phyloP scores from a whole-genome alignment of 2,113 vertebrate genomes.

The Rhipidura dahli region DNA sequence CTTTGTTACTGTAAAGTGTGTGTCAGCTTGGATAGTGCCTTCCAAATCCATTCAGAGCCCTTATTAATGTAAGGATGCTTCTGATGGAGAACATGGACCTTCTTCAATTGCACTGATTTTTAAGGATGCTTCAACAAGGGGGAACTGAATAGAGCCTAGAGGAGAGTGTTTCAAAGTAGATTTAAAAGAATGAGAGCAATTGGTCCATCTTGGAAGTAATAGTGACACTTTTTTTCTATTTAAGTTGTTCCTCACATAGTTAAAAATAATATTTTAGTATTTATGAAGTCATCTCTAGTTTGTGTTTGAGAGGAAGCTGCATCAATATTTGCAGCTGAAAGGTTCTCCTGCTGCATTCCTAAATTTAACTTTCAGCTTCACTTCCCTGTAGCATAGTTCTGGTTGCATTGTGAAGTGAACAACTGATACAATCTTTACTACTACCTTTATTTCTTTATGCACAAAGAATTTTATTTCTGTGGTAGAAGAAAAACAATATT shows the following conservation, averaged over 20 bases:
- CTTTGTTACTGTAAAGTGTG: not conserved
- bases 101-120: not conserved
- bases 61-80: not conserved
- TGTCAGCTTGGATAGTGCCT: not conserved
- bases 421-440: constrained; percentile 2
- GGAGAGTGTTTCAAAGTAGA: not conserved
- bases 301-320: constrained; percentile 27
- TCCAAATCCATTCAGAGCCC: not conserved
- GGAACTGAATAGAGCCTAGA: not conserved
- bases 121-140: not conserved
- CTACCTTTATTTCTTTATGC: not conserved
- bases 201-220: constrained; percentile 12
- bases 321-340: constrained; percentile 47
- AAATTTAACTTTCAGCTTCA: constrained; percentile 51
- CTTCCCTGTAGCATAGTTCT: not conserved
- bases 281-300: constrained; percentile 35
- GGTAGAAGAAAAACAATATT: not conserved
- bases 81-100: not conserved
- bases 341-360: constrained; percentile 12
- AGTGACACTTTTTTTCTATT: not conserved
- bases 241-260: constrained; percentile 19
- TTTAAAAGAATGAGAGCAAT: constrained; percentile 37
- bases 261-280: constrained; percentile 33
- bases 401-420: constrained; percentile 46
- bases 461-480: not conserved